phyloP scores from a whole-genome alignment of 2,113 vertebrate genomes.

The Onychostoma macrolepis region DNA sequence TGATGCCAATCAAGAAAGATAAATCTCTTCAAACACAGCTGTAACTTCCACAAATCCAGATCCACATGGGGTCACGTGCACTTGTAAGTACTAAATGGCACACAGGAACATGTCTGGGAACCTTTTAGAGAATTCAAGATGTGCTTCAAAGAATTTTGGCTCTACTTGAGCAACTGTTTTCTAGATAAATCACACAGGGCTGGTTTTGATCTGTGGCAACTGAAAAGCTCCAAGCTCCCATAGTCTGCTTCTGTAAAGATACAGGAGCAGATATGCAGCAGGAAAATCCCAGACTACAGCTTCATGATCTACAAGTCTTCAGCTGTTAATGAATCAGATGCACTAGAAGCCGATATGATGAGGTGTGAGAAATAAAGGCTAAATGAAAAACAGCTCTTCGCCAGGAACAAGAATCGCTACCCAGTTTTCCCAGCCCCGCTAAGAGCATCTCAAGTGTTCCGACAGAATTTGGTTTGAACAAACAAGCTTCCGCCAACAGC shows the following conservation, averaged over 20 bases:
- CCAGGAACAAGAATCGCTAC: conserved; percentile 16
- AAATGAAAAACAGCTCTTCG: conserved; percentile 50
- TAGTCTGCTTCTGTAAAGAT: conserved; percentile 48
- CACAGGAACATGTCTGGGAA: conserved; percentile 24
- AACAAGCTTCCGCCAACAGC: conserved; percentile 57
- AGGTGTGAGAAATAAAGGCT: conserved; percentile 65
- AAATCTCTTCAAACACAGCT: conserved; percentile 1
- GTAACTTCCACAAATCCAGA: conserved; percentile 36
- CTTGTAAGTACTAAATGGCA: conserved; percentile 17
- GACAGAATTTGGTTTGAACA: conserved; percentile 57
- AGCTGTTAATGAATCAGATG: conserved; percentile 44
- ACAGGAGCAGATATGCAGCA: conserved; percentile 44
- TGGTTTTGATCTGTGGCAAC: conserved; percentile 54
- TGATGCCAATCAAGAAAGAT: conserved; percentile 15
- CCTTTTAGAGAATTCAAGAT: conserved; percentile 11
- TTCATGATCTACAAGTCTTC: conserved; percentile 23
- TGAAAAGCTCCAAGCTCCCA: conserved; percentile 20
- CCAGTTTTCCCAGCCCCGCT: conserved; percentile 54
- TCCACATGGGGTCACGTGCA: conserved; percentile 1
- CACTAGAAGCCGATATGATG: conserved; percentile 18
- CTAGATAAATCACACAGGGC: conserved; percentile 48
- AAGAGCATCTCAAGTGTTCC: conserved; percentile 62
- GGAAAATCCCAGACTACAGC: conserved; percentile 13
- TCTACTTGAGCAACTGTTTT: conserved; percentile 26
- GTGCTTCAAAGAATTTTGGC: conserved; percentile 39